Base-by-base conservation (phyloP, 1,140 invertebrate species). In the Drosophila rhopaloa region DNA sequence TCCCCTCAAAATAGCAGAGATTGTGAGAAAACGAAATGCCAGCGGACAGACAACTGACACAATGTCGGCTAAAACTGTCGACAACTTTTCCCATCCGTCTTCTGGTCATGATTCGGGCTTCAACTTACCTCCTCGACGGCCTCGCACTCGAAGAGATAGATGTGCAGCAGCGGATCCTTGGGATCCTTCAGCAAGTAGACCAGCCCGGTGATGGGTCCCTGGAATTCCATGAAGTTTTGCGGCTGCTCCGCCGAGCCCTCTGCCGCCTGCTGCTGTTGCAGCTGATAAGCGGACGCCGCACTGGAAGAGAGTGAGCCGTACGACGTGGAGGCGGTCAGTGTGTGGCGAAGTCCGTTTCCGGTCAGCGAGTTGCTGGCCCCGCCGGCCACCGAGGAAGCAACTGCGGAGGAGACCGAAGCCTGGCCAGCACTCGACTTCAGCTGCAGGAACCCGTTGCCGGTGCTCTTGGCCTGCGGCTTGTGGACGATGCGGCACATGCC, bases 121-220 rank as follows among this genome's bases (percentile, higher is more conserved):
- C 5, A 32, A 93, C 94, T 95, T 92, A 95, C 95, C 93, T 95
- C 94, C 62, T 93, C 92, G 5, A 93, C 92, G 40, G 94, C 93
- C n/a, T 93, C 84, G 16, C 95, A 94, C 81, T 94, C 93, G 75
- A 94, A 96, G 13, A 96, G 93, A 91, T 95, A 95, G 78, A 95
- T 95, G 77, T 95, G 94, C 10, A 96, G 93, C 7, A 95, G 91
- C 41, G 93, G 93, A 75, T 95, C 95, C 71, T 93, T 93, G 67
- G 94, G 93, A 91, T 95, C 95, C 40, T 94, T 93, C 14, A 95
- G 81, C 70, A 95, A 93, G 90, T 95, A 96, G 62, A 95, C 93
- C 16, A 92, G 57, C 11, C 91, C 91, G 7, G 89, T 92, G 61
- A 91, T 76, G 70, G 91, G 91, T 14, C 91, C 91, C 50, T 84